Evolutionary conservation across 2,888 invertebrate genomes (phyloP).

Genomic region (Pardosa pseudoannulata): DNA sequence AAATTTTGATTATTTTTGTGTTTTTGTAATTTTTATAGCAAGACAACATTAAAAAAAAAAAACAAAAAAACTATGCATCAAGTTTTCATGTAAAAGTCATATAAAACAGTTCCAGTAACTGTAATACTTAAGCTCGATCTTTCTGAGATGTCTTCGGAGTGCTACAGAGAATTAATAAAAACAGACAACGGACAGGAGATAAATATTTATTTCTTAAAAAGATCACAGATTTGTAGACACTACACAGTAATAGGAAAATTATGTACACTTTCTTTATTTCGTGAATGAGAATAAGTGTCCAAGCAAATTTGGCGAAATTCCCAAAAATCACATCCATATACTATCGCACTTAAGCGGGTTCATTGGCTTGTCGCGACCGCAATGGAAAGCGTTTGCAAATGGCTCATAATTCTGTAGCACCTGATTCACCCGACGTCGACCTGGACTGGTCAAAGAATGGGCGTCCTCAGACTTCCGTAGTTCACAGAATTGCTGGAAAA

Average conservation of each 20-base stretch:
- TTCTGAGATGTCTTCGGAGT: no score
- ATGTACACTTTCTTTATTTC: neutral
- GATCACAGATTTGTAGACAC: neutral
- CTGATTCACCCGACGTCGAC: conserved; percentile 35
- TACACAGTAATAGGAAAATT: neutral
- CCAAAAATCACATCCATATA: conserved; percentile 40
- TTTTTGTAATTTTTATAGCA: no score
- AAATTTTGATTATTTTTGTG: no score
- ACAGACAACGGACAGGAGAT: neutral
- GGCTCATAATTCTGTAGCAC: conserved; percentile 43
- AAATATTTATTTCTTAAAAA: conserved; percentile 13
- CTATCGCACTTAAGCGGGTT: conserved; percentile 42
- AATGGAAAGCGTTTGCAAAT: conserved; percentile 41
- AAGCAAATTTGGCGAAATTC: no score
- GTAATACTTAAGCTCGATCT: no score
- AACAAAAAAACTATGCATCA: no score
- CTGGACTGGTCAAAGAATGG: neutral
- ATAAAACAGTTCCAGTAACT: no score
- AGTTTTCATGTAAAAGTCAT: no score
- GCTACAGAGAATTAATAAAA: no score
- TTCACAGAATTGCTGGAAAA: conserved; percentile 56
- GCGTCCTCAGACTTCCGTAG: neutral
- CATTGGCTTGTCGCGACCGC: conserved; percentile 33
- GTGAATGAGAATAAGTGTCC: neutral
- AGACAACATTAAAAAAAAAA: no score